Conservation (phyloP, 2,888 invertebrate genomes). For the Parasteatoda lunata region DNA sequence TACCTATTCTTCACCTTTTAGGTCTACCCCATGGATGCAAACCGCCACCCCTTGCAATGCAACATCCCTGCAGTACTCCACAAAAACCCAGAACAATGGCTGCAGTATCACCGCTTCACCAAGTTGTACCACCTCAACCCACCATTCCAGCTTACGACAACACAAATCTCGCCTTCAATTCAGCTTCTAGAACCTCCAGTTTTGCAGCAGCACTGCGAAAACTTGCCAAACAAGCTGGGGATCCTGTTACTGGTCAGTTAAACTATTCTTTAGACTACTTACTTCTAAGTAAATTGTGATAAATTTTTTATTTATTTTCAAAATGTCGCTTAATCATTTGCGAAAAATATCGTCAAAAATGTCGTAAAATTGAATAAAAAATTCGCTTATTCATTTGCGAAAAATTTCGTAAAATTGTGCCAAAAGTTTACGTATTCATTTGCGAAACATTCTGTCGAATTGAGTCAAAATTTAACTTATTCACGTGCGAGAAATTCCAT, state of each 20-base stretch:
- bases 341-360: no score
- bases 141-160: slow-evolving; percentile 71
- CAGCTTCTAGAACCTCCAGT: slow-evolving; percentile 77
- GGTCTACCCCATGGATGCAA: slow-evolving; percentile 66
- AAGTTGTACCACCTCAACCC: slow-evolving; percentile 70
- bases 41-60: slow-evolving; percentile 46
- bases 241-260: slow-evolving; percentile 50
- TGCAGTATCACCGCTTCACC: slow-evolving; percentile 74
- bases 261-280: not conserved
- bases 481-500: no score
- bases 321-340: no score
- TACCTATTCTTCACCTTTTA: not conserved
- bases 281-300: no score
- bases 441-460: no score
- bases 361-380: no score
- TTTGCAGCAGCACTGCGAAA: slow-evolving; percentile 93
- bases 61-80: slow-evolving; percentile 47
- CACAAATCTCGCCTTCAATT: slow-evolving; percentile 70
- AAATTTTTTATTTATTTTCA: no score
- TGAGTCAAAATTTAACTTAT: no score
- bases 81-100: slow-evolving; percentile 63
- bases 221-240: slow-evolving; percentile 89
- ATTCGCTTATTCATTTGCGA: no score
- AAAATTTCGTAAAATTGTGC: no score
- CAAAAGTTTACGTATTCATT: no score